Base-by-base conservation (phyloP, 2,888 invertebrate genomes). In the Lapara coniferarum region DNA sequence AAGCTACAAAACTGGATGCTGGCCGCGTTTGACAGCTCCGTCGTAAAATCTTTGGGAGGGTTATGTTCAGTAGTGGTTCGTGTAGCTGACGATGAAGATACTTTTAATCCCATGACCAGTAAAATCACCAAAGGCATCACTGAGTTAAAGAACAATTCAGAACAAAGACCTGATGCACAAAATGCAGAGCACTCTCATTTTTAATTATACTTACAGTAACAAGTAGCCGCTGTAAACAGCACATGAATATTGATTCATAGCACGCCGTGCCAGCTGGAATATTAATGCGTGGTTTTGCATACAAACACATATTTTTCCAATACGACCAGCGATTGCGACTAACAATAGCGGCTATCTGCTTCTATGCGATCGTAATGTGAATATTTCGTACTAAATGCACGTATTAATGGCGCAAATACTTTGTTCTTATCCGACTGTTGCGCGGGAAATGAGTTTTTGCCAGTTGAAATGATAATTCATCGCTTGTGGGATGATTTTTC, bases 241-340 rank as follows among this genome's bases (percentile, higher is more conserved):
- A 19, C 78, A 85, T 89, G 89, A 87, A 89, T 90, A 90, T 90
- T 90, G 88, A 90, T 87, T 81, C 81, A 81, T 74, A 77, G 77
- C 75, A 72, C 73, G 75, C 71, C 72, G 73, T 69, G 73, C 77
- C 74, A 66, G 71, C 73, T 75, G 78, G 91, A 88, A 91, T 92
- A 88, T 81, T 84, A 89, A 91, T 87, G 75, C 72, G 72, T 70
- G 69, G 74, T 87, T 92, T 92, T 89, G 90, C 92, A 92, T 92
- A 91, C 90, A 92, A 91, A 91, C 87, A 85, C 85, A 87, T 83
- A 86, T 87, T 87, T 86, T 86, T 85, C 66, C 68, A 68, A 68
- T 70, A 81, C 76, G 81, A 77, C 73, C 74, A 76, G 75, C 77
- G 73, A 73, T 70, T 76, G 74, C 58, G 52, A 63, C 68, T 68